A percentile compares a stretch with the other conserved stretches of the same genome.
phyloP scores from a whole-genome alignment of 2,797 vertebrate genomes.

The Tokudaia muenninki region DNA sequence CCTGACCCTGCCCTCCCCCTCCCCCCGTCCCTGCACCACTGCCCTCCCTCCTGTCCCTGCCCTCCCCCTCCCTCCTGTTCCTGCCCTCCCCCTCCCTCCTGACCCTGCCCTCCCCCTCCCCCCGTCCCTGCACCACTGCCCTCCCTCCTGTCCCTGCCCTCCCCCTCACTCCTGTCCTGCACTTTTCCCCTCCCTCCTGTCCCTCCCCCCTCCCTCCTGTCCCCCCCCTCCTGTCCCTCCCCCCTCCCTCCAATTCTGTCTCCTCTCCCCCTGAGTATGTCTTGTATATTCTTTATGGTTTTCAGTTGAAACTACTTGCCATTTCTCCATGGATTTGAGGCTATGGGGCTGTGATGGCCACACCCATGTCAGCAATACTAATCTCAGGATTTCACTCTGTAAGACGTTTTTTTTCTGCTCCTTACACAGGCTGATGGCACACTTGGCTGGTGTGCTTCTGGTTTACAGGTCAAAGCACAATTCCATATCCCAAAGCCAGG shows the following conservation, averaged over 20 bases:
- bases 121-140: neutral
- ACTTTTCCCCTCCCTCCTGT: neutral
- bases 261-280: neutral
- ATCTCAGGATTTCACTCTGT: neutral
- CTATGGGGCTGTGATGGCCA: neutral
- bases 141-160: neutral
- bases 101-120: too few species aligned
- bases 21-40: too few species aligned
- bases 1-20: too few species aligned
- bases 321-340: neutral
- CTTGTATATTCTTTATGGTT: neutral
- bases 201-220: neutral
- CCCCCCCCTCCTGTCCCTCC: neutral
- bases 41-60: neutral
- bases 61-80: neutral
- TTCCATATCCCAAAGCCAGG: neutral
- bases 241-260: neutral
- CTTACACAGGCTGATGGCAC: neutral
- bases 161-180: too few species aligned
- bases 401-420: neutral
- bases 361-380: neutral
- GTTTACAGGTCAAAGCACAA: neutral
- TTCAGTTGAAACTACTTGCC: neutral
- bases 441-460: neutral
- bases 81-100: neutral